Percentiles rank a stretch among this genome's conserved stretches.
phyloP scores from a whole-genome alignment of 2,888 invertebrate genomes.

The Mechanitis mazaeus region DNA sequence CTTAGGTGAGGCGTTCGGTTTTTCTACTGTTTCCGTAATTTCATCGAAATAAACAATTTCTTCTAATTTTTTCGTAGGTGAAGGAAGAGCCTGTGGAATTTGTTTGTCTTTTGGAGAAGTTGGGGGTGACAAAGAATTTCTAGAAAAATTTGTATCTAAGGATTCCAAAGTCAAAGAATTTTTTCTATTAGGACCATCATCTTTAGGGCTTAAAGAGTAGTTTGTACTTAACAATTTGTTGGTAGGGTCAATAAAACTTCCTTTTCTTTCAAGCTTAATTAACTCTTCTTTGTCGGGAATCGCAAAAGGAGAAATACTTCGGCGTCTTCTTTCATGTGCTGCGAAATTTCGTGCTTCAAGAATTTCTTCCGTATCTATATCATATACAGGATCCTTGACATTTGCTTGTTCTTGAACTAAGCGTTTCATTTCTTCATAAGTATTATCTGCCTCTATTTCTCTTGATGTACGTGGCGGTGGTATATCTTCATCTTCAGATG shows the following conservation, averaged over 20 bases:
- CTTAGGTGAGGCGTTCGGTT: conserved; percentile 45
- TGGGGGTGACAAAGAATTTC: conserved; percentile 47
- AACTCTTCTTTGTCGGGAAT: conserved; percentile 60
- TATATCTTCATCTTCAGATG: conserved; percentile 72
- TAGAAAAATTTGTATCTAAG: conserved; percentile 38
- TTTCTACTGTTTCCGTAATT: conserved; percentile 38
- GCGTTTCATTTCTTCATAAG: conserved; percentile 70
- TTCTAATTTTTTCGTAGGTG: conserved; percentile 59
- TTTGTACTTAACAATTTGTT: conserved; percentile 68
- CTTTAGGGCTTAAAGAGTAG: conserved; percentile 62
- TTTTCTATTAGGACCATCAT: conserved; percentile 52
- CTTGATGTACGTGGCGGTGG: conserved; percentile 50
- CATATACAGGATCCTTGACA: conserved; percentile 66
- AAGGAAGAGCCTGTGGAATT: conserved; percentile 49
- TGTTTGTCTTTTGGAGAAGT: conserved; percentile 58
- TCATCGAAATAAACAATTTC: conserved; percentile 57
- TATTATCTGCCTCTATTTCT: conserved; percentile 70
- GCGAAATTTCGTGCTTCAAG: conserved; percentile 64
- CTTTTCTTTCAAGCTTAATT: conserved; percentile 56
- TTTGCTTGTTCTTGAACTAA: conserved; percentile 59
- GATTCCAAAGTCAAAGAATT: conserved; percentile 56
- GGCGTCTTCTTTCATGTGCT: conserved; percentile 63
- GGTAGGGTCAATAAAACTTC: conserved; percentile 69
- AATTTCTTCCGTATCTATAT: conserved; percentile 64
- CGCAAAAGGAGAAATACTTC: conserved; percentile 74